Evolutionary conservation across 92 coral and sea anemone genomes (phyloP).

Genomic region (Porites cylindrica): DNA sequence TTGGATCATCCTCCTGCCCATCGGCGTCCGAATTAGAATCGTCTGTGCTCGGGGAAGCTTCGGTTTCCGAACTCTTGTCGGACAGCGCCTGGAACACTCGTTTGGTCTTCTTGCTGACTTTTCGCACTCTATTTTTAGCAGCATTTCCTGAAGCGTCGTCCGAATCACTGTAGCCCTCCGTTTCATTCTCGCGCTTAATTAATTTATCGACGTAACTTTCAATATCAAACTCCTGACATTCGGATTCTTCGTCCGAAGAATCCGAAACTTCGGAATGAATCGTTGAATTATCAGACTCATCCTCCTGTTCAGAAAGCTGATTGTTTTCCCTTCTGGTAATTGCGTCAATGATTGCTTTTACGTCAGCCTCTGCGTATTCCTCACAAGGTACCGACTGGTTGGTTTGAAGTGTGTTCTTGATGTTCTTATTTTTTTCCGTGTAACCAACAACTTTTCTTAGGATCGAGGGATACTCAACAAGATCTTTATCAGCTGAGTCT

Average conservation of each 20-base stretch:
- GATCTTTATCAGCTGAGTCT: no score
- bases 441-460: no score
- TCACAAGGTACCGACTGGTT: background rate
- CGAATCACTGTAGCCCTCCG: slow-evolving; percentile 19
- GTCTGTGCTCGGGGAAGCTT: slow-evolving; percentile 24
- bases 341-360: slow-evolving; percentile 5
- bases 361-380: slow-evolving; percentile 1
- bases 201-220: slow-evolving; percentile 54
- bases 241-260: slow-evolving; percentile 48
- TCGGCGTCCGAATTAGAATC: slow-evolving; percentile 37
- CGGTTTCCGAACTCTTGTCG: slow-evolving; percentile 50
- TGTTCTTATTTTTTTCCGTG: background rate
- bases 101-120: slow-evolving; percentile 38
- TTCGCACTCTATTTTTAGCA: slow-evolving; percentile 34
- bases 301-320: background rate
- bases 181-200: slow-evolving; percentile 5
- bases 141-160: slow-evolving; percentile 38
- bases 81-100: background rate
- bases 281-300: slow-evolving; percentile 7
- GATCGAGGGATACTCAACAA: no score
- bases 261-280: slow-evolving; percentile 18
- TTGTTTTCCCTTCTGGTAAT: background rate
- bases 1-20: slow-evolving; percentile 20
- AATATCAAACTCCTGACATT: slow-evolving; percentile 55
- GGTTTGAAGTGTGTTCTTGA: background rate